These are phyloP conservation scores for Arrhamphus sclerolepis DNA, from an alignment of 2,797 vertebrate genomes.

Conservation along the genomic window DNA sequence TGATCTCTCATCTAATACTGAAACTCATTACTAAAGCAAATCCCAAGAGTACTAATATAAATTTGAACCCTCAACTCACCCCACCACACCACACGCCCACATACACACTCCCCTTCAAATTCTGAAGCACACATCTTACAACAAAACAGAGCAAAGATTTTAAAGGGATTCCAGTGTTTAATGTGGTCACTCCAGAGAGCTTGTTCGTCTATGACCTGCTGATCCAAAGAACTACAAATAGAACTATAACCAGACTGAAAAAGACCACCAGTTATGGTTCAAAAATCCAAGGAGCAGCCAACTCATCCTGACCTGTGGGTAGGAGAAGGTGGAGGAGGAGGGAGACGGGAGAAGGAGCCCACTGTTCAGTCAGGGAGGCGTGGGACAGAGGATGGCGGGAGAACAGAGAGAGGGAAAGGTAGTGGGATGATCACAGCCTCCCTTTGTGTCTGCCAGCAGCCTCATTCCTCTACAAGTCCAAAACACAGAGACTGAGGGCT, in stretches of 20 bases:
- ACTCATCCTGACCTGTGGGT: constrained; percentile 46
- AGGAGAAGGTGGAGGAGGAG: constrained; percentile 49
- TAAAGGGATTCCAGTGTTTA: constrained; percentile 43
- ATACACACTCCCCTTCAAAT: constrained; percentile 3
- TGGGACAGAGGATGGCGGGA: constrained; percentile 68
- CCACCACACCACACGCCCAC: too few relatives aligned
- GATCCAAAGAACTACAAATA: constrained; percentile 12
- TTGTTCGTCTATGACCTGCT: constrained; percentile 40
- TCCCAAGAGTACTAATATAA: constrained; percentile 47
- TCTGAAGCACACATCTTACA: constrained; percentile 24
- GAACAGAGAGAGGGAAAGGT: constrained; percentile 70
- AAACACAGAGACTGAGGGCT: constrained; percentile 16
- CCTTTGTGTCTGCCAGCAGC: constrained; percentile 62
- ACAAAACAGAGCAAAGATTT: constrained; percentile 37
- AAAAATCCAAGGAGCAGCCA: constrained; percentile 32
- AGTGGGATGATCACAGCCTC: constrained; percentile 73
- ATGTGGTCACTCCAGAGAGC: constrained; percentile 30
- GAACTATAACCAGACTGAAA: constrained; percentile 4
- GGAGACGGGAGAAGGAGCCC: constrained; percentile 51
- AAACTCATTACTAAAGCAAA: constrained; percentile 62
- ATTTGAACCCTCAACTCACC: constrained; percentile 28
- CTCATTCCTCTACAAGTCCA: constrained; percentile 59
- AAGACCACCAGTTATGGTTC: constrained; percentile 35
- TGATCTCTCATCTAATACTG: constrained; percentile 41
- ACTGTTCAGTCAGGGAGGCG: constrained; percentile 62